phyloP scores from a whole-genome alignment of 2,113 vertebrate species.

The Brachyhypopomus gauderio region DNA sequence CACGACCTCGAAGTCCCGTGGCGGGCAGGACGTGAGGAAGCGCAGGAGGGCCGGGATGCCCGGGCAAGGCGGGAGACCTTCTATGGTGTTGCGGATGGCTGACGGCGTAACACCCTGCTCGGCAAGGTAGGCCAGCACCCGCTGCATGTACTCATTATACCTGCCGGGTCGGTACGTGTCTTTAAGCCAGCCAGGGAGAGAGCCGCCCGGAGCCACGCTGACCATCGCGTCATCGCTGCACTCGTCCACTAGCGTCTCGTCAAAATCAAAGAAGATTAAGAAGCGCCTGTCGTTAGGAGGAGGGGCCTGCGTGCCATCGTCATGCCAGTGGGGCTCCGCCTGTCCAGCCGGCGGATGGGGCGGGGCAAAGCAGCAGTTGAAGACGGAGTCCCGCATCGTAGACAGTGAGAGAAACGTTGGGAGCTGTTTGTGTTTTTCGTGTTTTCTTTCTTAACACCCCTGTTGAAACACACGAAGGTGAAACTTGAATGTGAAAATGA shows the following conservation, averaged over 20 bases:
- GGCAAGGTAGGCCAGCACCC: slow-evolving; percentile 84
- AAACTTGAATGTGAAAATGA: background rate
- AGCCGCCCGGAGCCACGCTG: slow-evolving; percentile 80
- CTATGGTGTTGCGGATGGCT: slow-evolving; percentile 79
- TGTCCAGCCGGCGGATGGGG: slow-evolving; percentile 74
- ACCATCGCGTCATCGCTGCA: slow-evolving; percentile 90
- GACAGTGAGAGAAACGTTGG: background rate
- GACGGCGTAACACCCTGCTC: slow-evolving; percentile 85
- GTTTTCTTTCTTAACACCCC: background rate
- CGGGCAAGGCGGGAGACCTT: slow-evolving; percentile 85
- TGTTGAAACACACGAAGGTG: background rate
- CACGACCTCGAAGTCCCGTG: slow-evolving; percentile 87
- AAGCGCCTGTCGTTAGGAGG: slow-evolving; percentile 73
- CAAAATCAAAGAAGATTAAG: slow-evolving; percentile 94
- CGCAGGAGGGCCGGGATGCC: slow-evolving; percentile 87
- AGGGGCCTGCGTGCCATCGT: slow-evolving; percentile 71
- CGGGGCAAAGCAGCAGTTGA: slow-evolving; percentile 77
- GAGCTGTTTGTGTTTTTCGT: background rate
- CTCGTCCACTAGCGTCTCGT: slow-evolving; percentile 93
- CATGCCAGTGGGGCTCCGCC: slow-evolving; percentile 40
- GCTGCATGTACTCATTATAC: slow-evolving; percentile 95
- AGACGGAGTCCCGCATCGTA: slow-evolving; percentile 72
- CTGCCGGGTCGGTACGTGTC: slow-evolving; percentile 83
- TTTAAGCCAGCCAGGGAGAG: slow-evolving; percentile 81
- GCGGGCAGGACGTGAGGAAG: slow-evolving; percentile 80